Evolutionary conservation across 2,888 invertebrate genomes (phyloP).

Genomic region (Calameuta pallipes): DNA sequence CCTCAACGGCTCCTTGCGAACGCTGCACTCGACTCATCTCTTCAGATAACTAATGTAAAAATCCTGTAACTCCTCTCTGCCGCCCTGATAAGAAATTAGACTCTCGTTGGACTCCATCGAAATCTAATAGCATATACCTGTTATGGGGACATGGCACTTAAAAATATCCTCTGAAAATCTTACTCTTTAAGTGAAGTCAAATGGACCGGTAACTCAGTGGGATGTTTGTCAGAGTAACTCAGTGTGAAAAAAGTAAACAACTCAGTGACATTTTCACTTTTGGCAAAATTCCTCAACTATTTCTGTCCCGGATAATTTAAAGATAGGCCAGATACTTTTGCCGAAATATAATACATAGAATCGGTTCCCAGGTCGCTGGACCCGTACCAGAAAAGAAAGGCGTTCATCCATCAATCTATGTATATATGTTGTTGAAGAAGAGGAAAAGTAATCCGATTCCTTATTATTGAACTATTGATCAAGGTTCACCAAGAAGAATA

Average conservation of each 20-base stretch:
- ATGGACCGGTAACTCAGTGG: not conserved
- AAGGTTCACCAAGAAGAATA: not conserved
- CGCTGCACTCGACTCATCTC: not conserved
- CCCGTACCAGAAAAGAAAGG: not conserved
- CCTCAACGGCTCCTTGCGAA: not conserved
- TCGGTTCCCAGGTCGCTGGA: not conserved
- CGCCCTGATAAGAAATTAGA: not conserved
- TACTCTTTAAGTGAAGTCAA: not conserved
- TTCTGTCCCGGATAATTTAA: not conserved
- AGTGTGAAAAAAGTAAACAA: not conserved
- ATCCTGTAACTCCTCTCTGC: not conserved
- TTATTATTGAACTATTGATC: not conserved
- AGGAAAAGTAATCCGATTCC: not conserved
- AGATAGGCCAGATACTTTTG: not conserved
- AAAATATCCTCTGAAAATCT: not conserved
- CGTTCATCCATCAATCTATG: not conserved
- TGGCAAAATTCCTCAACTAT: not conserved
- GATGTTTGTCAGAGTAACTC: not conserved
- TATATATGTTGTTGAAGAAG: not conserved
- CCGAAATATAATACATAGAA: not conserved
- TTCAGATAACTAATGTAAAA: conserved; percentile 9
- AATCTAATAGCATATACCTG: not conserved
- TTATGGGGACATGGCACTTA: not conserved
- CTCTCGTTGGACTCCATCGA: not conserved
- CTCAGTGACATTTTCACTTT: not conserved